phyloP scores from a whole-genome alignment of 2,888 invertebrate genomes.

The Lochmaea crataegi region DNA sequence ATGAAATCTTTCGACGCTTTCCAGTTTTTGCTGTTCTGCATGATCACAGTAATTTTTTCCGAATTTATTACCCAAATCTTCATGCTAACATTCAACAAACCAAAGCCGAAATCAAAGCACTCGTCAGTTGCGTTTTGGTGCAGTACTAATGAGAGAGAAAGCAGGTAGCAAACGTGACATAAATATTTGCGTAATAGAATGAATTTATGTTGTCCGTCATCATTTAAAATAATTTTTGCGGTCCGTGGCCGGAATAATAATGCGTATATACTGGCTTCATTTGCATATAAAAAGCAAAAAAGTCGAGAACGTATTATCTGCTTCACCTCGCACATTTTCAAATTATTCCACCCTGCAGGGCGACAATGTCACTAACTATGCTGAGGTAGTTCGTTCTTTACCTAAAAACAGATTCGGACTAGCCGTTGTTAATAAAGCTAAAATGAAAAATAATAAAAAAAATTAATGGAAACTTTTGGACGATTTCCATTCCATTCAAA shows the following conservation, averaged over 20 bases:
- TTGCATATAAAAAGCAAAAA: slow-evolving; percentile 43
- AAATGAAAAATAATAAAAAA: not conserved
- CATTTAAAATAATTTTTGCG: slow-evolving; percentile 41
- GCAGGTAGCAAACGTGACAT: slow-evolving; percentile 32
- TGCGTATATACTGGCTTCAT: slow-evolving; percentile 38
- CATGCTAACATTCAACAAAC: not conserved
- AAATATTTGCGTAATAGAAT: slow-evolving; percentile 33
- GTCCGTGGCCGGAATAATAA: slow-evolving; percentile 40
- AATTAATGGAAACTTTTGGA: no score
- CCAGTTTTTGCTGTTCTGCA: no score
- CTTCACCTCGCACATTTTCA: slow-evolving; percentile 41
- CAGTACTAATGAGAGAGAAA: slow-evolving; percentile 5
- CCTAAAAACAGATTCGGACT: slow-evolving; percentile 12
- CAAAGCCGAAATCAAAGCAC: slow-evolving; percentile 7
- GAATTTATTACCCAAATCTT: not conserved
- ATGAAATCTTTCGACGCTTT: no score
- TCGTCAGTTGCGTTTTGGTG: slow-evolving; percentile 7
- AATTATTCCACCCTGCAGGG: slow-evolving; percentile 39
- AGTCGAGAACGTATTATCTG: slow-evolving; percentile 42
- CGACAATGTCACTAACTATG: slow-evolving; percentile 27
- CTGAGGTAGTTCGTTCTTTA: slow-evolving; percentile 27
- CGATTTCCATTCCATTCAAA: no score
- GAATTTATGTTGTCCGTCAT: slow-evolving; percentile 42
- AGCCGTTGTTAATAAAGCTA: not conserved
- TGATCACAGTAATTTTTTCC: not conserved